Conservation (phyloP, 2,888 invertebrate species). For the Lepidochitona cinerea region DNA sequence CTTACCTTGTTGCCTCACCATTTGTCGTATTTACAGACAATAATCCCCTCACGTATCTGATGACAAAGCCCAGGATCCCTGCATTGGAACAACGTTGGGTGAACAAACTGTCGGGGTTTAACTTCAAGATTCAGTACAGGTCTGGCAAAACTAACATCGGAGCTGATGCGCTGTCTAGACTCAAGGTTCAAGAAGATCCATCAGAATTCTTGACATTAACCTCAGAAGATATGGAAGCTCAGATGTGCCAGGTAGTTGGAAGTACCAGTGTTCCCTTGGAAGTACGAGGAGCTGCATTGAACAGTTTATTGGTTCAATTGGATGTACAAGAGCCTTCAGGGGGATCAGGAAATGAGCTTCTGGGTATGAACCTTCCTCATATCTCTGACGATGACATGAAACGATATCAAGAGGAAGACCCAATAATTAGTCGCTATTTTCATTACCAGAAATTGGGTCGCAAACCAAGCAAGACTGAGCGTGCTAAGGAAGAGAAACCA, state of each 20-base stretch:
- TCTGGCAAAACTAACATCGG: neutral
- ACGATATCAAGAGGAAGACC: neutral
- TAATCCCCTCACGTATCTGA: slow-evolving; percentile 17
- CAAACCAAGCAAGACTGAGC: neutral
- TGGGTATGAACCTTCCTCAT: neutral
- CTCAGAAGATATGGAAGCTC: neutral
- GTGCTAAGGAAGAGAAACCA: neutral
- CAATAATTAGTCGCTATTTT: neutral
- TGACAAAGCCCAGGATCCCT: slow-evolving; percentile 16
- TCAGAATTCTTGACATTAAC: neutral
- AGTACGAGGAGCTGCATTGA: neutral
- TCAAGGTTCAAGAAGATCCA: neutral
- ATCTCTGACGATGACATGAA: neutral
- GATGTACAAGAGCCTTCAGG: neutral
- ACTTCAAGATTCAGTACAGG: slow-evolving; percentile 21
- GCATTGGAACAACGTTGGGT: slow-evolving; percentile 28
- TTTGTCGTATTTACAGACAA: slow-evolving; percentile 23
- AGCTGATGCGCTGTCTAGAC: slow-evolving; percentile 22
- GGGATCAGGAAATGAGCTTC: neutral
- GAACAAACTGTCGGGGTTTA: slow-evolving; percentile 16
- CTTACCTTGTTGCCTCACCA: slow-evolving; percentile 19
- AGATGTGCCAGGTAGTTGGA: neutral
- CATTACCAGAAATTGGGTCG: neutral
- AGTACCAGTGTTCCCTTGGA: neutral
- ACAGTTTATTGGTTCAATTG: neutral